phyloP scores from a whole-genome alignment of 1,140 invertebrate genomes.

The Drosophila tani region DNA sequence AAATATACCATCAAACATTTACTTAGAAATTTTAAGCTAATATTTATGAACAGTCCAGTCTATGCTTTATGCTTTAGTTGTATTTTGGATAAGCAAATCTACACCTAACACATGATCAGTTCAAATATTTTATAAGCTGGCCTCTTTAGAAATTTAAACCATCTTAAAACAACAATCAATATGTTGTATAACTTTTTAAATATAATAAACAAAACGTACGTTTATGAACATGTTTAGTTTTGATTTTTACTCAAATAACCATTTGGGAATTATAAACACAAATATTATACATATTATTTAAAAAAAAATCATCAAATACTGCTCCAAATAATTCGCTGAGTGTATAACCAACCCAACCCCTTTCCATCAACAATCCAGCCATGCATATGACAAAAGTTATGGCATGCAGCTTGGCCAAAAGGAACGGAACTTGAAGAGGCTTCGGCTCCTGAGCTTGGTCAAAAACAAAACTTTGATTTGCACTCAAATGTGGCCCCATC shows the following conservation, averaged over 20 bases:
- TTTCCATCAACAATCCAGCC: slow-evolving; percentile 15
- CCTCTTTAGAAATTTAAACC: no score
- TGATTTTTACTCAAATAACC: not conserved
- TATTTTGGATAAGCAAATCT: not conserved
- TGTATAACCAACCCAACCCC: not conserved
- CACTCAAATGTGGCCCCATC: slow-evolving; percentile 38
- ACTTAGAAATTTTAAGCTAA: not conserved
- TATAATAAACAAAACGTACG: no score
- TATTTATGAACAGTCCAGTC: no score
- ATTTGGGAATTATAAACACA: not conserved
- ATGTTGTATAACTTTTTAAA: no score
- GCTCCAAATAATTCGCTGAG: not conserved
- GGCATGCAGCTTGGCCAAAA: slow-evolving; percentile 36
- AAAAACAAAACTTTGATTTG: slow-evolving; percentile 58
- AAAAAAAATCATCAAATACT: not conserved
- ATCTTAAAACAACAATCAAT: no score
- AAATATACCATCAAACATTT: not conserved
- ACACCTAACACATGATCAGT: not conserved
- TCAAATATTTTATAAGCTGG: no score
- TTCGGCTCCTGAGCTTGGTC: slow-evolving; percentile 46
- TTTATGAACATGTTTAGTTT: no score
- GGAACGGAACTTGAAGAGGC: slow-evolving; percentile 52
- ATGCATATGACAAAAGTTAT: slow-evolving; percentile 56
- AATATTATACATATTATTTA: no score
- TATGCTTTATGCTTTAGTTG: no score